These are phyloP conservation scores for Masnerella sp. DNA, from an alignment of 2,888 invertebrate genomes.

Conservation along the genomic window DNA sequence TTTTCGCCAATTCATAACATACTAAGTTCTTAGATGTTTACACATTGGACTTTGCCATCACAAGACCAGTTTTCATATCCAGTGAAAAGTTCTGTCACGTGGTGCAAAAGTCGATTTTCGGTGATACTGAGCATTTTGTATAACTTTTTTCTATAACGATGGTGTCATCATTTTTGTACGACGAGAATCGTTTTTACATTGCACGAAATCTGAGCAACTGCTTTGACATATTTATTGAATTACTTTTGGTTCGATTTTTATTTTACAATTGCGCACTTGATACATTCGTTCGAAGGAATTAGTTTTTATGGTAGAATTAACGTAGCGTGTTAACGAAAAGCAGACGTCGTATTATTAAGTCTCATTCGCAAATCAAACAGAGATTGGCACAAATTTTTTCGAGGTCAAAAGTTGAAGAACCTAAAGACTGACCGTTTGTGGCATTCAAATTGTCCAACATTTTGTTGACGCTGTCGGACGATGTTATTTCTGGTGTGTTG, in stretches of 20 bases:
- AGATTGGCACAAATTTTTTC: neutral
- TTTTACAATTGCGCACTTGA: neutral
- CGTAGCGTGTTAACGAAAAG: neutral
- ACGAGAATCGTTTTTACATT: slow-evolving; percentile 22
- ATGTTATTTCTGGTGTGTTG: slow-evolving; percentile 7
- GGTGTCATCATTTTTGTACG: slow-evolving; percentile 28
- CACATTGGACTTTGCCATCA: too few relatives aligned
- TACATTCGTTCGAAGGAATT: slow-evolving; percentile 1
- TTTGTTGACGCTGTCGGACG: neutral
- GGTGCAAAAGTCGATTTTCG: too few relatives aligned
- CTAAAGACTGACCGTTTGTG: slow-evolving; percentile 31
- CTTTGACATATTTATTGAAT: too few relatives aligned
- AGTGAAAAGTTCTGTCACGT: too few relatives aligned
- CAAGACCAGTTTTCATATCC: too few relatives aligned
- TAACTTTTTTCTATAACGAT: slow-evolving; percentile 28
- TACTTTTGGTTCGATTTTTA: too few relatives aligned
- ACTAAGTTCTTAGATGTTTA: too few relatives aligned
- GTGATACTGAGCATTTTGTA: slow-evolving; percentile 42
- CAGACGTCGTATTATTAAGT: slow-evolving; percentile 7
- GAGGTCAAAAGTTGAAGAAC: slow-evolving; percentile 15
- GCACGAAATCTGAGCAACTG: slow-evolving; percentile 10
- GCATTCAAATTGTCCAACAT: slow-evolving; percentile 8
- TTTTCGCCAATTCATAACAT: too few relatives aligned
- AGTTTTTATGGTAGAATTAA: slow-evolving; percentile 4
- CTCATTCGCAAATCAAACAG: neutral